Evolutionary conservation across 2,888 invertebrate species (phyloP), one percentile per base, ranked within the genome.

Genomic region (Pristionchus entomophagus): DNA sequence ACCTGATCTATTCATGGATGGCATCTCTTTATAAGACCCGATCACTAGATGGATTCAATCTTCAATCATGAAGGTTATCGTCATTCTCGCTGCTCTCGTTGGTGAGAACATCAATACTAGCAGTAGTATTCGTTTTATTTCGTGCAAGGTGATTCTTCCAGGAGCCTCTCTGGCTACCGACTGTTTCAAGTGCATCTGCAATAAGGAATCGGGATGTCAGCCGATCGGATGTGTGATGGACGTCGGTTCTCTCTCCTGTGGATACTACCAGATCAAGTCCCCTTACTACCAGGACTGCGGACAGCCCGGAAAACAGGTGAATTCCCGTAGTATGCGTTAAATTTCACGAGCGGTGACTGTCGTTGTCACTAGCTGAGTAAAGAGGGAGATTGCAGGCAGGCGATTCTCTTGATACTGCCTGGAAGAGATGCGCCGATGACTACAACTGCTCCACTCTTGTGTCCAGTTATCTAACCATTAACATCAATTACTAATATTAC

Each of bases 201-300:
- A n/a, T n/a, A 88, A 88, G 53, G 91, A 91, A 73, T 91, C 91
- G 3, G 90, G 91, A 86, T 91, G 91, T 77, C 89, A 90, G 86
- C 88, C 91, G 53, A 89, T 91, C 77, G 92, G 91, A 73, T 92
- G 92, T 86, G 86, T 89, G 51, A 89, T 89, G 90, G 92, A 92
- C 83, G 91, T 91, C 32, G 91, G 91, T 87, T 91, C 91, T 32
- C 90, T 92, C 29, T 91, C 91, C 56, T 92, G 92, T 83, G 92
- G 92, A 84, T 91, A 91, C 87, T 91, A n/a, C n/a, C n/a, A n/a
- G n/a, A n/a, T n/a, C n/a, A n/a, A n/a, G n/a, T n/a, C n/a, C n/a
- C n/a, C n/a, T n/a, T n/a, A n/a, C n/a, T n/a, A n/a, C n/a, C n/a
- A n/a, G n/a, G n/a, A n/a, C n/a, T n/a, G n/a, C n/a, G 82, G 82